A percentile compares a stretch with the other conserved stretches of the same genome.
phyloP scores from a whole-genome alignment of 2,888 invertebrate species.

The Pammene fasciana region DNA sequence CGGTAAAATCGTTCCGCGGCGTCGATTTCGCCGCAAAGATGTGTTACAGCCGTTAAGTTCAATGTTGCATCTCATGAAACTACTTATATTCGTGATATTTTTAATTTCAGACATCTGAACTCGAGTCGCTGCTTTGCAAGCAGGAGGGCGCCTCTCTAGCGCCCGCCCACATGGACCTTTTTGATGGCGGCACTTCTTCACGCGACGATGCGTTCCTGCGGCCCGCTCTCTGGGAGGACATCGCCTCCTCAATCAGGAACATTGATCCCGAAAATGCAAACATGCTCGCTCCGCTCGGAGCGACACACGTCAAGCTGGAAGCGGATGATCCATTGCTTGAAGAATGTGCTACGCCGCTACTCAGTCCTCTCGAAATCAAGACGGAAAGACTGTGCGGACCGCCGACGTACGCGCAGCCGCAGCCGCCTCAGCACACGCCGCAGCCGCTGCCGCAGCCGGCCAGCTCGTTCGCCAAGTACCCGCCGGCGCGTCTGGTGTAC shows the following conservation, averaged over 20 bases:
- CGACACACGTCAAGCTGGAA: conserved; percentile 90
- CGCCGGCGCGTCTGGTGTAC: conserved; percentile 84
- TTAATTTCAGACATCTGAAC: conserved; percentile 88
- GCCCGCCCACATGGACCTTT: conserved; percentile 84
- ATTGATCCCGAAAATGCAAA: conserved; percentile 95
- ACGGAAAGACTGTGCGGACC: conserved; percentile 87
- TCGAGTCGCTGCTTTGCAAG: conserved; percentile 91
- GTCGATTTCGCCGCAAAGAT: no score
- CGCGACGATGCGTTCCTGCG: conserved; percentile 94
- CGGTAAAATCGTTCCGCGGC: no score
- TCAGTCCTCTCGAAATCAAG: conserved; percentile 91
- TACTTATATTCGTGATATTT: neutral
- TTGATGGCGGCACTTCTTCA: conserved; percentile 81
- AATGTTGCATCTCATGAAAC: no score
- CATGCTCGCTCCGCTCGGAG: conserved; percentile 88
- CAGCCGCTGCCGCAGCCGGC: conserved; percentile 66
- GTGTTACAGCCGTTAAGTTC: no score
- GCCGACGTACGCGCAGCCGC: conserved; percentile 73
- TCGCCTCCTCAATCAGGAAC: conserved; percentile 94
- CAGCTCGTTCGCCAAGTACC: conserved; percentile 73
- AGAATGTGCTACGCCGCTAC: conserved; percentile 86
- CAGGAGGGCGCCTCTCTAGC: conserved; percentile 86
- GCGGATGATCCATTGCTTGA: conserved; percentile 85
- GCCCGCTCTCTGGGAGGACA: conserved; percentile 96
- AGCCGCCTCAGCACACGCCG: conserved; percentile 56